Base-by-base conservation (phyloP, 2,113 vertebrate species). In the Cathartes aura region DNA sequence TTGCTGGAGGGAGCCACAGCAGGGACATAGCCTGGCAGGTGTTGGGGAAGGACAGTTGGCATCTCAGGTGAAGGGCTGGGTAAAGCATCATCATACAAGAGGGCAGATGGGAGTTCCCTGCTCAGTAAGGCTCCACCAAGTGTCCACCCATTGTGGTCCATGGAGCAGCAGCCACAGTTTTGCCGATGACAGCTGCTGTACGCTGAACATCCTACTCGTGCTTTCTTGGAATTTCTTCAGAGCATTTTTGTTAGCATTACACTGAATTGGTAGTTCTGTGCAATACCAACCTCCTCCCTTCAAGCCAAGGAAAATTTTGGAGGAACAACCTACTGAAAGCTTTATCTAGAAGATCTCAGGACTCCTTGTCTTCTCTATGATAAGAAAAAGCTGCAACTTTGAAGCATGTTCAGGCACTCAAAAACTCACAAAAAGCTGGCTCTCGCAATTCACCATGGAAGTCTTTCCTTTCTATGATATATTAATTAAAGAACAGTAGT, bases 101-200 rank as follows among this genome's bases (percentile, higher is more conserved):
- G 47, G 59, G 47, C 52, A 75, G 9, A 29, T 27, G 24, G 13
- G 53, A 56, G 32, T 0, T 0, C 32, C 21, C 52, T 45, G 29
- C n/a, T 68, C 15, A 4, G 17, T 38, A 45, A 22, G 34, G 19
- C 56, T 59, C 16, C n/a, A 24, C 19, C 5, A 4, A 62, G 15
- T 18, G 27, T 42, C 48, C 11, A 10, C 34, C 19, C 6, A 0
- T 72, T 23, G 21, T 66, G 11, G 55, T 73, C 48, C 29, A 2
- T 29, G 29, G 40, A 66, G 45, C 34, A 45, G 42, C 63, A 91
- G 27, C 13, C 12, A 3, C 4, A 3, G 59, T 89, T 73, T 55
- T 89, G 52, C 15, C 1, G 1, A 8, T 64, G 21, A 12, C 36
- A 36, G 0, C 21, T 76, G n/a, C 22, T 42, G 8, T 71, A 45